Base-by-base conservation (phyloP, 2,797 vertebrate species). In the Melanotaenia nigrans region DNA sequence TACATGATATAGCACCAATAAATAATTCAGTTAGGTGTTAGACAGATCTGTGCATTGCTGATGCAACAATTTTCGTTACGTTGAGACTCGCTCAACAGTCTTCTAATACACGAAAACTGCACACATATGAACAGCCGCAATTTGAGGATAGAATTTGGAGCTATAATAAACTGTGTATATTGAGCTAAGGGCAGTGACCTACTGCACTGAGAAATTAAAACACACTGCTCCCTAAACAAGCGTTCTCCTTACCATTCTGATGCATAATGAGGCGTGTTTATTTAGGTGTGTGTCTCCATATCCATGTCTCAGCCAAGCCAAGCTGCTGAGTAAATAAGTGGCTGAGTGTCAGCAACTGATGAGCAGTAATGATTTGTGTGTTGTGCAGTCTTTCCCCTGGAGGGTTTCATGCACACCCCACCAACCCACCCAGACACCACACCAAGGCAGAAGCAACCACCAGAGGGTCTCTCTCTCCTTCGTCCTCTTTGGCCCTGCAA, bases 321-420 rank as follows among this genome's bases (percentile, higher is more conserved):
- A 85, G 85, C 79, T 68, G 81, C 70, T 79, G 77, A 86, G 89
- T 86, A 85, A 91, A 88, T 80, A 88, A 83, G 85, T 73, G 81
- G 66, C 73, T 68, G 85, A 91, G 85, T 88, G 89, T 88, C 87
- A 92, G 85, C 81, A 70, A 40, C 86, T 89, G 92, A 93, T 90
- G 90, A 92, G 86, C 85, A 65, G 85, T 91, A 92, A 94, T 92
- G 92, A 93, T 93, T 89, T 93, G 90, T 90, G 89, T 87, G 88
- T 84, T 82, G 77, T 70, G 77, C 79, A 78, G 84, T 81, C 84
- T 73, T 70, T 71, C 73, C 85, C 84, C 86, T 54, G 0, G 79
- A 74, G 89, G 74, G 64, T 49, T 86, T 77, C 77, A 33, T 47
- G 65, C 63, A 74, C 81, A 61, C 61, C 64, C 51, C 67, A 22